Conservation (phyloP, 2,113 vertebrate genomes). For the Eidolon helvum region DNA sequence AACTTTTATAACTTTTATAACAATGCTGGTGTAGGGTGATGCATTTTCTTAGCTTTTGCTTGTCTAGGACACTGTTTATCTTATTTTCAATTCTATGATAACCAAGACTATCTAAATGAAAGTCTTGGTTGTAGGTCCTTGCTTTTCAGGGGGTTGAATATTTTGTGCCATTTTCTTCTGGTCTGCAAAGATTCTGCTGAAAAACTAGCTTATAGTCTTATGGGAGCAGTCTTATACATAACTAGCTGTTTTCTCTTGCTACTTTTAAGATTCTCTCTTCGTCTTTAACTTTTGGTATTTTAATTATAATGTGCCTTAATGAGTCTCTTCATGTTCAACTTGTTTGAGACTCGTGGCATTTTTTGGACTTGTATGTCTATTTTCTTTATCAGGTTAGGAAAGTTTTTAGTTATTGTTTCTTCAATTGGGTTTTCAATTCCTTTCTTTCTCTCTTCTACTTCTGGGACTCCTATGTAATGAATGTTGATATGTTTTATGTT, state of each 20-base stretch:
- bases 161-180: background rate
- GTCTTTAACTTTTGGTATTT: background rate
- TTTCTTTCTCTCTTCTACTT: background rate
- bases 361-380: background rate
- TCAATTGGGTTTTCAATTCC: background rate
- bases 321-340: no score
- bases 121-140: background rate
- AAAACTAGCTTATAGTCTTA: background rate
- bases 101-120: background rate
- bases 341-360: no score
- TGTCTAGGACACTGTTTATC: background rate
- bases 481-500: background rate
- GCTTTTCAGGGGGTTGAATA: background rate
- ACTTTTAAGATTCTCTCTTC: background rate
- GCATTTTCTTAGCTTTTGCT: background rate
- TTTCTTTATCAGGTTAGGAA: background rate
- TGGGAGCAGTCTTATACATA: background rate
- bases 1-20: background rate
- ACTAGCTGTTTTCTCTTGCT: background rate
- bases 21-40: background rate
- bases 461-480: background rate
- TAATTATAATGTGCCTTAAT: no score
- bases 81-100: background rate
- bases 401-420: background rate
- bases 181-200: background rate